A percentile compares a stretch with the other conserved stretches of the same genome.
phyloP scores from a whole-genome alignment of 30 jellyfish, hydroid and myxozoan species.

The Rhopilema esculentum region DNA sequence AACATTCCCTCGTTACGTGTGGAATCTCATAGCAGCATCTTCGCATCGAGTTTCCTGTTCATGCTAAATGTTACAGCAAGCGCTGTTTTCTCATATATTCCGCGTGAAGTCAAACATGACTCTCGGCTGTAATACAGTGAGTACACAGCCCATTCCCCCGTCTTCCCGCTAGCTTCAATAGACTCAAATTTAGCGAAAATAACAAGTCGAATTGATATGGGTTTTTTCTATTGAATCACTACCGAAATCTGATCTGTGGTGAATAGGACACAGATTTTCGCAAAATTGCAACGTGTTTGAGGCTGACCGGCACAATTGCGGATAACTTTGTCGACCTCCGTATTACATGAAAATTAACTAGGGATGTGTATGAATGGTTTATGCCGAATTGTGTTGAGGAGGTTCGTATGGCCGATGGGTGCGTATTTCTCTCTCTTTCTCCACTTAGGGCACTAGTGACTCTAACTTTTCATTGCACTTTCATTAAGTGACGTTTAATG shows the following conservation, averaged over 20 bases:
- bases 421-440: neutral
- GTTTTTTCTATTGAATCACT: neutral
- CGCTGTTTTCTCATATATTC: neutral
- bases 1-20: slow-evolving; percentile 3
- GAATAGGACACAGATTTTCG: slow-evolving; percentile 5
- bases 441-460: neutral
- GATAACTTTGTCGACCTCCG: slow-evolving; percentile 11
- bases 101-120: neutral
- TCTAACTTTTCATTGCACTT: neutral
- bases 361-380: slow-evolving; percentile 68
- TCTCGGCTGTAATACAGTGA: neutral
- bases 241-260: slow-evolving; percentile 41
- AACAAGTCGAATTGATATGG: neutral
- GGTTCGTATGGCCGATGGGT: slow-evolving; percentile 61
- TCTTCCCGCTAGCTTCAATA: slow-evolving; percentile 13
- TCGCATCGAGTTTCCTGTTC: slow-evolving; percentile 23
- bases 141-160: slow-evolving; percentile 8
- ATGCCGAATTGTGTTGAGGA: slow-evolving; percentile 44
- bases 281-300: slow-evolving; percentile 29
- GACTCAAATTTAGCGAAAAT: slow-evolving; percentile 8
- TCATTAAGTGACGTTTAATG: neutral
- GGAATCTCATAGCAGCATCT: neutral
- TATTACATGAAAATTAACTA: slow-evolving; percentile 12
- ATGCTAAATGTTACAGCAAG: neutral
- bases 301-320: slow-evolving; percentile 53